These are phyloP conservation scores for Dolomedes plantarius DNA, from an alignment of 2,888 invertebrate genomes.

Conservation along the genomic window DNA sequence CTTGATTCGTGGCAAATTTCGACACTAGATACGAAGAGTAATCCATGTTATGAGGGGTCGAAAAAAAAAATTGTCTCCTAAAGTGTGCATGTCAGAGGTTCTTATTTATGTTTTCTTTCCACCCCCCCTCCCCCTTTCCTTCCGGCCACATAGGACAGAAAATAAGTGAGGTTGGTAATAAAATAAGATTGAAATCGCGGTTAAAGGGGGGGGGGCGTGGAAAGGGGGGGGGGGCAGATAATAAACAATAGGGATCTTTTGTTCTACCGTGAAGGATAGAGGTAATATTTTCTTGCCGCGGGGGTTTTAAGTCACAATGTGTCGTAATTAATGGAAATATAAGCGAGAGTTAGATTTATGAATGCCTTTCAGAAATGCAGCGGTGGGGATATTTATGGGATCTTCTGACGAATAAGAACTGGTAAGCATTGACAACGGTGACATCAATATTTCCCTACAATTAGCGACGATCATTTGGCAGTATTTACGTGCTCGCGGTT, in stretches of 20 bases:
- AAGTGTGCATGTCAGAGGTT: too few species aligned
- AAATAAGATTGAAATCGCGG: background rate
- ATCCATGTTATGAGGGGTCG: background rate
- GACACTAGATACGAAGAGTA: background rate
- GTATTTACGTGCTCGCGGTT: too few species aligned
- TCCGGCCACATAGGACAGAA: background rate
- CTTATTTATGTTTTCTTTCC: background rate
- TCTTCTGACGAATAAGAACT: too few species aligned
- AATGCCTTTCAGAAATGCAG: background rate
- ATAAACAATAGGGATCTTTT: background rate
- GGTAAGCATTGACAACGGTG: too few species aligned
- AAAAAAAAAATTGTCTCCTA: too few species aligned
- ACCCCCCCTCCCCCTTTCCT: too few species aligned
- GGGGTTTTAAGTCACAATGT: background rate
- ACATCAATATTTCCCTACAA: too few species aligned
- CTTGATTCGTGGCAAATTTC: background rate
- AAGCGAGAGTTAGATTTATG: background rate
- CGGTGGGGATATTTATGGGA: too few species aligned
- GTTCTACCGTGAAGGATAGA: background rate
- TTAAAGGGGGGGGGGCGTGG: background rate
- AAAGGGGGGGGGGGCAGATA: too few species aligned
- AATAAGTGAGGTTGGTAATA: slow-evolving; percentile 2
- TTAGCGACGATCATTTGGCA: too few species aligned
- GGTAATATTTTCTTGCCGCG: background rate
- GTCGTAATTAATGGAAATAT: background rate